Base-by-base conservation (phyloP, 2,888 invertebrate genomes). In the Cephalotes varians region DNA sequence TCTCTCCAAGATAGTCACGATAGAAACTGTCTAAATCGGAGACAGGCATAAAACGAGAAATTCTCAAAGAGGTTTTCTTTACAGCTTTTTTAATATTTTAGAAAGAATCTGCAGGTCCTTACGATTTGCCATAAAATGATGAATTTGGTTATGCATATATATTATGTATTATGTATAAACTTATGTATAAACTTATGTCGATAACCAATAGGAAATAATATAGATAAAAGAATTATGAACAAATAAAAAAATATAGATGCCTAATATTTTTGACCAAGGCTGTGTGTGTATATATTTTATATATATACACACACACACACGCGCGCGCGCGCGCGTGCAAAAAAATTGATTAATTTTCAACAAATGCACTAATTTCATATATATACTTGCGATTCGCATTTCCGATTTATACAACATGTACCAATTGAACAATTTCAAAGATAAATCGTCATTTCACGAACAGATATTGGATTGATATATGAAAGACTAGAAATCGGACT, bases 91-190 rank as follows among this genome's bases (percentile, higher is more conserved):
- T 12, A 28, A 56, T 44, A 40, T 56, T 56, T 71, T 40, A 64
- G 2, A 31, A 12, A 51, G 40, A 5, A 28, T 25, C 25, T 74
- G 12, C 18, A 34, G 21, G 5, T 12, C 21, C 7, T 62, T 37
- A 18, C 25, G 15, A 47, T 74, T 62, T 62, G 6, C 21, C 18
- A 60, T 47, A 34, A 74, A 62, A 49, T 37, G 49, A 62, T 62
- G 44, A 73, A 58, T 62, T 74, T 18, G 34, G 21, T 40, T 40
- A n/a, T 25, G n/a, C n/a, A n/a, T n/a, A n/a, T n/a, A n/a, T n/a
- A n/a, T n/a, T n/a, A n/a, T n/a, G n/a, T n/a, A n/a, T n/a, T n/a
- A n/a, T n/a, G n/a, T n/a, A n/a, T n/a, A n/a, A n/a, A n/a, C n/a
- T n/a, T n/a, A n/a, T n/a, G n/a, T n/a, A n/a, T n/a, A n/a, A n/a